Evolutionary conservation across 1,140 invertebrate genomes (phyloP), one percentile per base, ranked within the genome.

Genomic region (Drosophila erecta): DNA sequence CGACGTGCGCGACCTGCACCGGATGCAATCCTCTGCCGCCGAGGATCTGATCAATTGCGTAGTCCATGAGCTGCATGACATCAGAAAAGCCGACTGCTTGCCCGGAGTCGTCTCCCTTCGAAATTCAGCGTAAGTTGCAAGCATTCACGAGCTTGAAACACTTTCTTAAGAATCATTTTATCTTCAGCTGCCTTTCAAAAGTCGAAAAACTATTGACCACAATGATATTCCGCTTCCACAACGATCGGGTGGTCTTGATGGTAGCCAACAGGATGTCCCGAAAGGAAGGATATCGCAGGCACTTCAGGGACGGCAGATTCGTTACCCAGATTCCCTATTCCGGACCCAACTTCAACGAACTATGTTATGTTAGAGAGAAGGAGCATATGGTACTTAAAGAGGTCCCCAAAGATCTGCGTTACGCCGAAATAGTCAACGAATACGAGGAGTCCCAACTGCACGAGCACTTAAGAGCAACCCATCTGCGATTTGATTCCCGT

Each of bases 11-110:
- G 43, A 54, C 12, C 41, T 90, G 47, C 35, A 15, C 11, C 65
- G 50, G 12, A 40, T 73, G 12, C 87, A 90, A 37, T 3, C 43
- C n/a, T 12, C 33, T 14, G 83, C 81, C 4, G 76, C 64, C 24
- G 77, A 90, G 57, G 86, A 90, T 11, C 47, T 90, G 5, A 15
- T 90, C 14, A 40, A 50, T 20, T 79, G 79, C 56, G 38, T 86
- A 2, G 75, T 70, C 15, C 50, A 60, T 40, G 61, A 64, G 24
- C 22, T 90, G 65, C 77, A 84, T 43, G 44, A 87, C 54, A 17
- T 83, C 24, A 27, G 64, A 7, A 51, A 59, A 4, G 73, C 65
- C 14, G 59, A 73, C 5, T 49, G 60, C 3, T 60, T 90, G 24
- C 86, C 87, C 0, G 87, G 87, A 0, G 15, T 70, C 11, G 64